Evolutionary conservation across 2,888 invertebrate species (phyloP).

Genomic region (Helleia helle): DNA sequence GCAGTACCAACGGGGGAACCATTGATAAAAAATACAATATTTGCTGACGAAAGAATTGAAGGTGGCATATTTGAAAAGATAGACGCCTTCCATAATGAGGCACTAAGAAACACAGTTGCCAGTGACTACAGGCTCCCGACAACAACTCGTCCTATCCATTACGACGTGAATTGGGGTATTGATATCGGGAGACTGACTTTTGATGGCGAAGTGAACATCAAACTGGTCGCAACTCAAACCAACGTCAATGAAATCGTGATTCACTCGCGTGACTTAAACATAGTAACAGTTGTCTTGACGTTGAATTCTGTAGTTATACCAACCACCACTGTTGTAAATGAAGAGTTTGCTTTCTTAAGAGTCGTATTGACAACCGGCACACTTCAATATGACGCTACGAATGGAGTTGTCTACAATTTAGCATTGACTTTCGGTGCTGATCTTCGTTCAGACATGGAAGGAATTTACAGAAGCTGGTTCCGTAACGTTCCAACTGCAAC

Average conservation of each 20-base stretch:
- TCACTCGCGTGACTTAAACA: constrained; percentile 49
- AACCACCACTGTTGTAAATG: not conserved
- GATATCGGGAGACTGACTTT: constrained; percentile 48
- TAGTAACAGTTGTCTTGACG: constrained; percentile 26
- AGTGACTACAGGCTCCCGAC: constrained; percentile 51
- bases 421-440: constrained; percentile 78
- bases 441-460: constrained; percentile 81
- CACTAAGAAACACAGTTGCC: constrained; percentile 16
- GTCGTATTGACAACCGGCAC: not conserved
- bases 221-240: constrained; percentile 24
- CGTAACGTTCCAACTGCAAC: constrained; percentile 51
- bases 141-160: constrained; percentile 60
- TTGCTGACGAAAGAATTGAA: constrained; percentile 41
- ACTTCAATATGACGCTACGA: not conserved
- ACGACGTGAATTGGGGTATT: constrained; percentile 59
- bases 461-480: constrained; percentile 88
- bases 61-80: constrained; percentile 43
- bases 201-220: constrained; percentile 51
- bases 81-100: constrained; percentile 21
- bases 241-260: constrained; percentile 41
- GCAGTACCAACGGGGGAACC: constrained; percentile 31
- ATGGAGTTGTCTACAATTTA: constrained; percentile 68
- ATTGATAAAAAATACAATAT: constrained; percentile 40
- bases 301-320: not conserved
- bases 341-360: constrained; percentile 5